Base-by-base conservation (phyloP, 1,140 invertebrate species). In the Prorops nasuta region DNA sequence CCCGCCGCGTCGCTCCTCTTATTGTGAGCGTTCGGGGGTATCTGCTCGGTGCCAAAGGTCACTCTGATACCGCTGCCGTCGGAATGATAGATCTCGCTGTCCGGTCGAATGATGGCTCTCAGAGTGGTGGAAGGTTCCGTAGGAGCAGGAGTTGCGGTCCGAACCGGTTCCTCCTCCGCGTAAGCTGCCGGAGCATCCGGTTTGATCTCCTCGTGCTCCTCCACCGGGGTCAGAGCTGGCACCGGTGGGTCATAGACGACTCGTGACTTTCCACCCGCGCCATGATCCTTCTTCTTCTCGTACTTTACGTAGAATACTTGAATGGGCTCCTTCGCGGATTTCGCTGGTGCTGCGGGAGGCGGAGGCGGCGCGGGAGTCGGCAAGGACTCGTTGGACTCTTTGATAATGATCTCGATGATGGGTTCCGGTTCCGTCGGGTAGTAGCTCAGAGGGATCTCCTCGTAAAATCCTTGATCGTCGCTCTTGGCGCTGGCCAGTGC, bases 251-350 rank as follows among this genome's bases (percentile, higher is more conserved):
- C 90, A 56, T 91, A 89, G 16, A 91, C 80, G 2, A 92, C 83
- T 48, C 84, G 82, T 32, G 87, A 80, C 43, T 87, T 84, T 1
- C 80, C 79, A 28, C 24, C 10, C 9, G 79, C 73, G 2, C 82
- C 81, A 58, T 69, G 78, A 8, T 58, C 77, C 62, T 74, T 80
- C 66, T 77, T 88, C 68, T 92, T 91, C 55, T 91, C 88, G 63
- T 93, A 93, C 67, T 92, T 92, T 0, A 93, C 90, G 62, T 93
- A 93, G 67, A 91, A 93, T 2, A 93, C 91, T 60, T 93, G 90
- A 37, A 93, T 88, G 10, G 90, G 89, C 66, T 91, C 88, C 65
- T 89, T 90, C 51, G 84, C 84, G 56, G 85, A 84, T 43, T 77
- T 79, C 39, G 77, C 80, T 44, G 72, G 69, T 1, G 80, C 75